Base-by-base conservation (phyloP, 2,888 invertebrate species). In the Caenorhabditis afra region DNA sequence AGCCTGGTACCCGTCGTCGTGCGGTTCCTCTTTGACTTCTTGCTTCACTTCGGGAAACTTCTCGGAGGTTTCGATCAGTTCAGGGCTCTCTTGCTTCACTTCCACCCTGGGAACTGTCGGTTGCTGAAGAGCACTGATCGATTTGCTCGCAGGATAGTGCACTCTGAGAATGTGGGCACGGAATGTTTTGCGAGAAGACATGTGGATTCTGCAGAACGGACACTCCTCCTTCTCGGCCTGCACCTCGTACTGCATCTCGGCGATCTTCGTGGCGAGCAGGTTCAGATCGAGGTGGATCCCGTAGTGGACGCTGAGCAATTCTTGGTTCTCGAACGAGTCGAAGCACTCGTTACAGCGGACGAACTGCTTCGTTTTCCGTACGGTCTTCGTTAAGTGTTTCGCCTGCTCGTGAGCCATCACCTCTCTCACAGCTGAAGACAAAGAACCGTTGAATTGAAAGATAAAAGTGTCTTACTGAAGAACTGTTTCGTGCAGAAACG, bases 401-500 rank as follows among this genome's bases (percentile, higher is more conserved):
- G 44, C 11, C 37, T 65, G 18, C 35, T 78, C 78, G 44, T 78
- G 78, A 10, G 16, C 62, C 8, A 78, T 49, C 0, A 73, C 71
- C 52, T 78, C 61, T 45, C 44, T 35, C 3, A 78, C 66, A 12
- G 71, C 77, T 78, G 53, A 16, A 78, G 70, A 49, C 10, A 37
- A 12, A 37, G 16, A 49, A 20, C n/a, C 22, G n/a, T 29, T 8
- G 29, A n/a, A 45, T 39, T 23, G 39, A 18, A 12, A 39, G 10
- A n/a, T 5, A 16, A 11, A 18, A 16, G 35, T 8, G 11, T 22
- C 64, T 66, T 16, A 78, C 71, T 78, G 35, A 57, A 41, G 22
- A 78, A 78, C 39, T 78, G 66, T 45, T 37, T 66, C 22, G 23
- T 18, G 62, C 78, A 78, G 35, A 57, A 78, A 5, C 78, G 49